Evolutionary conservation across 2,888 invertebrate genomes (phyloP).

Genomic region (Latheticus oryzae): DNA sequence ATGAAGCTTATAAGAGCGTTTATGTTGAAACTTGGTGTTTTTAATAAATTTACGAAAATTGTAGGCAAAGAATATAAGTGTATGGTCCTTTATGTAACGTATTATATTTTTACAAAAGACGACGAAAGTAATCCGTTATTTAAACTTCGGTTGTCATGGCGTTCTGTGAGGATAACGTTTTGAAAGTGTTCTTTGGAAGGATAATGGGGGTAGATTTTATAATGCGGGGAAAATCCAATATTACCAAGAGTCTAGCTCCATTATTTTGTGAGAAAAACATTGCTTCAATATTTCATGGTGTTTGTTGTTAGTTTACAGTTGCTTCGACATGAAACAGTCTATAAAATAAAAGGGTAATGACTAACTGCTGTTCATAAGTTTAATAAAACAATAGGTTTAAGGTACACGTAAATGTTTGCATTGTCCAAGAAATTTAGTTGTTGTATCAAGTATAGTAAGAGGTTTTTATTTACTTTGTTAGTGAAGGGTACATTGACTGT

Average conservation of each 20-base stretch:
- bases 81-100: conserved; percentile 24
- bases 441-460: conserved; percentile 30
- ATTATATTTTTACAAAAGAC: conserved; percentile 40
- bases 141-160: conserved; percentile 38
- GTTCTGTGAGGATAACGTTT: conserved; percentile 37
- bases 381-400: conserved; percentile 32
- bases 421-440: conserved; percentile 37
- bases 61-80: conserved; percentile 9
- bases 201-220: conserved; percentile 37
- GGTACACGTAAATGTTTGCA: conserved; percentile 32
- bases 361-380: conserved; percentile 19
- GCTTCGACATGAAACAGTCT: conserved; percentile 3
- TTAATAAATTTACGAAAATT: conserved; percentile 19
- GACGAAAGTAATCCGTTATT: conserved; percentile 39
- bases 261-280: conserved; percentile 31
- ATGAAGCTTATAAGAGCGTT: conserved; percentile 15
- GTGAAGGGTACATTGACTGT: conserved; percentile 31
- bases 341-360: conserved; percentile 26
- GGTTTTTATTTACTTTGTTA: conserved; percentile 40
- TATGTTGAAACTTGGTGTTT: conserved; percentile 19
- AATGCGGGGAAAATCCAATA: conserved; percentile 36
- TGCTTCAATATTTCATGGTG: conserved; percentile 22
- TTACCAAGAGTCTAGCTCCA: conserved; percentile 20
- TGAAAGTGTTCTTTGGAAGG: conserved; percentile 35
- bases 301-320: conserved; percentile 19